phyloP scores from a whole-genome alignment of 2,113 vertebrate species.

The Charadrius vociferus region DNA sequence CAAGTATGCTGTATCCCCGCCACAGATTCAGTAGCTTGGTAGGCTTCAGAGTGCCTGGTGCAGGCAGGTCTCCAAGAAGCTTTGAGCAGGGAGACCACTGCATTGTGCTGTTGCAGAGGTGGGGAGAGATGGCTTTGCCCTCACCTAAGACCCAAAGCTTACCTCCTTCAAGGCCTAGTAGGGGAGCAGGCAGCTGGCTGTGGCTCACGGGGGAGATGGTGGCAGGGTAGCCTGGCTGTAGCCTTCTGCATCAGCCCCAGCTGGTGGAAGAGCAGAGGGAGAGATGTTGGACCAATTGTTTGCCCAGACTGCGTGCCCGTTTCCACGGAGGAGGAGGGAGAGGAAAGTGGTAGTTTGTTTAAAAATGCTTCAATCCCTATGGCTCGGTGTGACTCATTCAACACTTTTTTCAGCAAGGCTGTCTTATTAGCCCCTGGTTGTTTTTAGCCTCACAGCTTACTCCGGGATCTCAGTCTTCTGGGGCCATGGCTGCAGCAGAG shows the following conservation, averaged over 20 bases:
- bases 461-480: not conserved
- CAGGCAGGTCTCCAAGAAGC: not conserved
- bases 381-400: slow-evolving; percentile 20
- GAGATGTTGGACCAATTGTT: not conserved
- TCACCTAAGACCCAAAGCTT: not conserved
- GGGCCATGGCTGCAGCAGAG: not conserved
- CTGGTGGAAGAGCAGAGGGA: not conserved
- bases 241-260: not conserved
- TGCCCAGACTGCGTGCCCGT: not conserved
- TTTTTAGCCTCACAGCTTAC: slow-evolving; percentile 11
- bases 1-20: not conserved
- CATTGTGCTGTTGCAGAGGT: not conserved
- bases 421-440: not conserved
- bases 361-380: slow-evolving; percentile 6
- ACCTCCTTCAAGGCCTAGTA: not conserved
- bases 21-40: not conserved
- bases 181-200: not conserved
- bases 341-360: not conserved
- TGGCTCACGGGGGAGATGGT: not conserved
- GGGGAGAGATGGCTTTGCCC: not conserved
- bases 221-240: not conserved
- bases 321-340: not conserved
- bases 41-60: not conserved
- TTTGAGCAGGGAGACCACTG: not conserved
- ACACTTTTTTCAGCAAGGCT: not conserved